Conservation (phyloP, 2,888 invertebrate genomes). For the Drosophila putrida region DNA sequence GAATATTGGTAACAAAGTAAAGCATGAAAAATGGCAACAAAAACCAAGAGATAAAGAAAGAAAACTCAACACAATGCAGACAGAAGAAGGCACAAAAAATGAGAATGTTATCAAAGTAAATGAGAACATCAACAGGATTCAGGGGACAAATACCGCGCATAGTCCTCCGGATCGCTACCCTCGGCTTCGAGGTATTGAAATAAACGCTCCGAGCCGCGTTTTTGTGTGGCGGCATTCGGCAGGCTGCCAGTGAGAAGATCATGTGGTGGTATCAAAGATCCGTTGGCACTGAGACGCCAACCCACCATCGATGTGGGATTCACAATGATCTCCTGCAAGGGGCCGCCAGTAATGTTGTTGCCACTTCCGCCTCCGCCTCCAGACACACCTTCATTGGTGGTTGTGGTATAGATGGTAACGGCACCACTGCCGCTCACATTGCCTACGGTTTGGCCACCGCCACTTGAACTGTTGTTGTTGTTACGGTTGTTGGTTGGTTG, state of each 20-base stretch:
- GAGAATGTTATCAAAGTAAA: slow-evolving; percentile 1
- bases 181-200: slow-evolving; percentile 92
- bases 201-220: slow-evolving; percentile 89
- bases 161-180: slow-evolving; percentile 88
- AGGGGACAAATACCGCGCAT: slow-evolving; percentile 83
- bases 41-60: not conserved
- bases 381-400: slow-evolving; percentile 82
- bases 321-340: slow-evolving; percentile 85
- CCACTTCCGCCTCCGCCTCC: slow-evolving; percentile 56
- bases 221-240: slow-evolving; percentile 84
- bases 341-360: slow-evolving; percentile 82
- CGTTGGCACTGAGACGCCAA: slow-evolving; percentile 85
- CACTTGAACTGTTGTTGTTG: slow-evolving; percentile 69
- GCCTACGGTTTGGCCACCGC: slow-evolving; percentile 85
- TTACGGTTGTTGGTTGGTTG: slow-evolving; percentile 47
- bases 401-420: slow-evolving; percentile 84
- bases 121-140: not conserved
- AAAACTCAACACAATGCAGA: not conserved
- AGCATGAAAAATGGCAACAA: slow-evolving; percentile 24
- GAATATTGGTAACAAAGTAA: not conserved
- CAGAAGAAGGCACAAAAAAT: not conserved
- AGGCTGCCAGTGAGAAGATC: slow-evolving; percentile 84
- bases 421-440: slow-evolving; percentile 80
- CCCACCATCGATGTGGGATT: slow-evolving; percentile 85
- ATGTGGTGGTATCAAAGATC: slow-evolving; percentile 85